Evolutionary conservation across 1,140 invertebrate species (phyloP).

Genomic region (Chlorops oryzae): DNA sequence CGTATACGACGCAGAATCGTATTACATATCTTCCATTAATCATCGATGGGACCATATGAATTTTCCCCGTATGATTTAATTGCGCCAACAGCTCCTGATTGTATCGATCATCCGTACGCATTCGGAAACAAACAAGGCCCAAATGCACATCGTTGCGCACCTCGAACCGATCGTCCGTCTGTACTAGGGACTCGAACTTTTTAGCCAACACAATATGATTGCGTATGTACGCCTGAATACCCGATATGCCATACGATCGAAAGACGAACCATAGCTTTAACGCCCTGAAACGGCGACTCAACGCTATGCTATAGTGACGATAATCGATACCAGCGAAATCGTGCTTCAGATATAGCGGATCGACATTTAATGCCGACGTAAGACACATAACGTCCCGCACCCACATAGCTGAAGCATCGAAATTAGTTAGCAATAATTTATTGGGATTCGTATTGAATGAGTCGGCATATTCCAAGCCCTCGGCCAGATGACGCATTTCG

Average conservation of each 20-base stretch:
- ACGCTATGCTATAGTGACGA: conserved; percentile 83
- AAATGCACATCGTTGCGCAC: conserved; percentile 74
- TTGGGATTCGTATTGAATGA: conserved; percentile 92
- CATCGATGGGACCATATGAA: conserved; percentile 85
- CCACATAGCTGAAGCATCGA: conserved; percentile 88
- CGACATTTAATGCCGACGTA: conserved; percentile 81
- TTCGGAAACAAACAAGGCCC: conserved; percentile 64
- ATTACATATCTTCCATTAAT: conserved; percentile 73
- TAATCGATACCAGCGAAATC: conserved; percentile 67
- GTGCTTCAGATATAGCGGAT: conserved; percentile 88
- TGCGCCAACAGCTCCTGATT: conserved; percentile 76
- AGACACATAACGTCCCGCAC: conserved; percentile 73
- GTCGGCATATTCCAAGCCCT: conserved; percentile 76
- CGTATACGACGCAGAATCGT: conserved; percentile 76
- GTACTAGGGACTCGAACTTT: conserved; percentile 71
- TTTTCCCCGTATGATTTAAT: conserved; percentile 80
- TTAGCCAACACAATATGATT: conserved; percentile 85
- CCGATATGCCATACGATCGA: conserved; percentile 72
- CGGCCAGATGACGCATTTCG: conserved; percentile 67
- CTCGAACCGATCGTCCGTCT: conserved; percentile 73
- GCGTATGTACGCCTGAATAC: conserved; percentile 75
- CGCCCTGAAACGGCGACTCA: conserved; percentile 78
- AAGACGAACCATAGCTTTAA: conserved; percentile 88
- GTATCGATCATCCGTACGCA: conserved; percentile 63
- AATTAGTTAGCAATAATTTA: conserved; percentile 86